Percentiles rank a stretch among this genome's conserved stretches.
Evolutionary conservation across 1,140 invertebrate species (phyloP).

Genomic region (Magallana angulata): DNA sequence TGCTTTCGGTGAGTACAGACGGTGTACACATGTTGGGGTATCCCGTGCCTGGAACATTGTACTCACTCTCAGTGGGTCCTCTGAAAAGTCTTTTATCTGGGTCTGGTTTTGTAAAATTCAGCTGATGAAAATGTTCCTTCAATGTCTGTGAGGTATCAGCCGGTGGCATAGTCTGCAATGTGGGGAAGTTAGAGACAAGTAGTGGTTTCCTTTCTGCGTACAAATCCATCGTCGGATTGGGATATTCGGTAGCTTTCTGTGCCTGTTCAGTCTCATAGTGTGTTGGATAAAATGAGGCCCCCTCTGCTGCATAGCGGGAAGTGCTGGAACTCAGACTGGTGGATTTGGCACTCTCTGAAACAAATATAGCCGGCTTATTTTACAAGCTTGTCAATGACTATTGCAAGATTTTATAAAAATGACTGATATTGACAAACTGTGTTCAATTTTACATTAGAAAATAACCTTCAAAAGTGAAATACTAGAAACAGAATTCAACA

Average conservation of each 20-base stretch:
- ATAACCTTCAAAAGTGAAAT: too few relatives aligned
- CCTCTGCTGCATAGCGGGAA: conserved; percentile 34
- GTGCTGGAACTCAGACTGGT: conserved; percentile 34
- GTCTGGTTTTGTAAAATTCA: background rate
- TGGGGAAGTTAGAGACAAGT: background rate
- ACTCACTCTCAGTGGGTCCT: background rate
- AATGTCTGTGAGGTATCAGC: background rate
- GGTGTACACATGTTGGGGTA: background rate
- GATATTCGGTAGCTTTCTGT: background rate
- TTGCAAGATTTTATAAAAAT: too few relatives aligned
- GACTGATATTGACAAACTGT: too few relatives aligned
- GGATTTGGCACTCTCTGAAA: background rate
- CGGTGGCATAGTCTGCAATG: background rate
- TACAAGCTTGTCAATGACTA: too few relatives aligned
- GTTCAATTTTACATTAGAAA: too few relatives aligned
- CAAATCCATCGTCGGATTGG: background rate
- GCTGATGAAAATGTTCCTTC: background rate
- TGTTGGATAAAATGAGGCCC: conserved; percentile 25
- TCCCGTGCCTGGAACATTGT: background rate
- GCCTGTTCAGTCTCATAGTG: background rate
- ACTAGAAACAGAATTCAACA: too few relatives aligned
- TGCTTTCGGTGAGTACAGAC: background rate
- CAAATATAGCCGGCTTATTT: background rate
- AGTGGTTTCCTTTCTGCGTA: background rate
- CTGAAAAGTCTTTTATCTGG: background rate